Conservation (phyloP, 2,113 vertebrate species). For the Nesogale talazaci region DNA sequence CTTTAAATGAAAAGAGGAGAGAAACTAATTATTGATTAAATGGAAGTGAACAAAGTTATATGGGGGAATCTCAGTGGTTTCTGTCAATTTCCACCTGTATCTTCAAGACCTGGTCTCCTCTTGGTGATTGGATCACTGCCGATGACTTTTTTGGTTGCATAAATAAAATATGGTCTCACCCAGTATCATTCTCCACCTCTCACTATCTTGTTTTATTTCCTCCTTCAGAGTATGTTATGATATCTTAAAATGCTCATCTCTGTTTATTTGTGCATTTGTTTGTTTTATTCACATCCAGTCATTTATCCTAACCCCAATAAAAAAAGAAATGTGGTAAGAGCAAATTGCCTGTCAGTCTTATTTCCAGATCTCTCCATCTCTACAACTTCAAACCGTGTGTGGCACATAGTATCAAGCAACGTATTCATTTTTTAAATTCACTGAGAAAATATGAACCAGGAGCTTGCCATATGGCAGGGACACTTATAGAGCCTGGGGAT, state of each 20-base stretch:
- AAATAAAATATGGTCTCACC: not conserved
- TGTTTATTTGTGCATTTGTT: not conserved
- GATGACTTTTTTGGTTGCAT: not conserved
- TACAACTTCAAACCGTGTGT: no score
- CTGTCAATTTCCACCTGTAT: not conserved
- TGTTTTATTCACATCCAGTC: not conserved
- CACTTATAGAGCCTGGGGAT: not conserved
- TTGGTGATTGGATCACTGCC: not conserved
- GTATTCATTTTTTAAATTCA: no score
- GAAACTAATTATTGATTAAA: not conserved
- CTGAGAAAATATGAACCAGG: not conserved
- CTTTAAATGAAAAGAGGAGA: not conserved
- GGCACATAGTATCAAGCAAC: no score
- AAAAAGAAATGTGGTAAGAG: not conserved
- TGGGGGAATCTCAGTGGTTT: not conserved
- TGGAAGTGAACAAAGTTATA: not conserved
- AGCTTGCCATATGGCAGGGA: not conserved
- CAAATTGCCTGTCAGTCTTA: not conserved
- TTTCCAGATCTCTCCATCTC: not conserved
- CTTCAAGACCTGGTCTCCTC: not conserved
- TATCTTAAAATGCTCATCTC: not conserved
- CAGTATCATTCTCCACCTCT: not conserved
- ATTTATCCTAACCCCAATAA: not conserved
- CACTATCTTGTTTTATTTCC: not conserved
- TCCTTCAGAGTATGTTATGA: not conserved